Conservation (phyloP, 2,888 invertebrate genomes). For the Gryllus longicercus region DNA sequence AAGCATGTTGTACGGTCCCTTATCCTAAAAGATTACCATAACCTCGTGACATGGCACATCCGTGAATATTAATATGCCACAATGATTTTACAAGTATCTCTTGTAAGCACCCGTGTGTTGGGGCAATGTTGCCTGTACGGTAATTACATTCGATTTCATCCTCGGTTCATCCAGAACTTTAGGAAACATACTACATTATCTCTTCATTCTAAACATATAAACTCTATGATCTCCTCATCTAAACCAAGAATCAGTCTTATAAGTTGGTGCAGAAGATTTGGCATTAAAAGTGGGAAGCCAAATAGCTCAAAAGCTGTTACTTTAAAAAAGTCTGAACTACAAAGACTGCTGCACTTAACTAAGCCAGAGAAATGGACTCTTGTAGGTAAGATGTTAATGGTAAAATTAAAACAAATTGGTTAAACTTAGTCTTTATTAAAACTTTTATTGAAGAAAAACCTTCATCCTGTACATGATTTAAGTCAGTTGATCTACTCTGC, state of each 20-base stretch:
- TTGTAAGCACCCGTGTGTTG: background rate
- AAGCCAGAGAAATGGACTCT: conserved; percentile 63
- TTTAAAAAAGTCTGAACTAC: conserved; percentile 54
- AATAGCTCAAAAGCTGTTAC: background rate
- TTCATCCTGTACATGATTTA: too few relatives aligned
- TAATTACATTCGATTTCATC: too few relatives aligned
- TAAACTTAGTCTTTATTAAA: too few relatives aligned
- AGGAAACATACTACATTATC: too few relatives aligned
- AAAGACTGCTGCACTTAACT: conserved; percentile 56
- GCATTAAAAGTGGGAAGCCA: background rate
- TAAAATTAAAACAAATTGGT: too few relatives aligned
- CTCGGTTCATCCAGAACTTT: too few relatives aligned
- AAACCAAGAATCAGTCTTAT: background rate
- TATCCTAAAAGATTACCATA: too few relatives aligned
- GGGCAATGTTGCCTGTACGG: background rate
- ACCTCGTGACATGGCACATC: too few relatives aligned
- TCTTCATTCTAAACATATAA: too few relatives aligned
- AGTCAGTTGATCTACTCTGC: too few relatives aligned
- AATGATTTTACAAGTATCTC: background rate
- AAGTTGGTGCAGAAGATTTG: background rate
- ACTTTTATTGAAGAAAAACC: too few relatives aligned
- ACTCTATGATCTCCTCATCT: background rate
- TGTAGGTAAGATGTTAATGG: conserved; percentile 47
- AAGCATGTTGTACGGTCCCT: too few relatives aligned
- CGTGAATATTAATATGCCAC: background rate